Conservation (phyloP, 2,113 vertebrate species). For the Tamias sibiricus region DNA sequence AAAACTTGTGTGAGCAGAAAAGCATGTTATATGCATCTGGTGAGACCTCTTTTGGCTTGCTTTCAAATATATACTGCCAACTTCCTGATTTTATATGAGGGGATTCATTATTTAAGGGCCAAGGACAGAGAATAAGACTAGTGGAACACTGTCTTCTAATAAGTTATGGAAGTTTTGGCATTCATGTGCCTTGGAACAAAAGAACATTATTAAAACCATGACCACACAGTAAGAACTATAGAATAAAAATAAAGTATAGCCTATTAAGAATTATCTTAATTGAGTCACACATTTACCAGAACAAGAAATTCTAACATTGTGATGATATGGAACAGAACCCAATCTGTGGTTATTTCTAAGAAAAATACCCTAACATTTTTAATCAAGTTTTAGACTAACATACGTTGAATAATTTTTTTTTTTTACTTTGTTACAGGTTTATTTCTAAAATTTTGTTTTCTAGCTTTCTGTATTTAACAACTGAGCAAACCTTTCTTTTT, state of each 20-base stretch:
- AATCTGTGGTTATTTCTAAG: constrained; percentile 61
- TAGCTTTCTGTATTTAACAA: constrained; percentile 46
- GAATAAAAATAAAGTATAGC: constrained; percentile 65
- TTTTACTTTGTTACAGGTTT: not conserved
- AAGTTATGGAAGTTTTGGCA: constrained; percentile 47
- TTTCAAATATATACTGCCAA: constrained; percentile 1
- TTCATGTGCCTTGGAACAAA: constrained; percentile 50
- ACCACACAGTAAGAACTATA: constrained; percentile 54
- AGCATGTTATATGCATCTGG: not conserved
- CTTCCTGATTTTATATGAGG: constrained; percentile 34
- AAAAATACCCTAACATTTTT: constrained; percentile 53
- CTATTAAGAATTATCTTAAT: constrained; percentile 60
- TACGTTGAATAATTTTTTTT: not conserved
- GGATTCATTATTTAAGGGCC: not conserved
- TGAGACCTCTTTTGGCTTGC: constrained; percentile 18
- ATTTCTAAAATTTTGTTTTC: not conserved
- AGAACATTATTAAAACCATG: constrained; percentile 56
- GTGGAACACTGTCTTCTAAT: not conserved
- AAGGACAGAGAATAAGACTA: not conserved
- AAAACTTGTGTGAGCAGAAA: not conserved
- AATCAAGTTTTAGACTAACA: constrained; percentile 30
- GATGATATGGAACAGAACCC: constrained; percentile 44
- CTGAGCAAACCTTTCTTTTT: not conserved
- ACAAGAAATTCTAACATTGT: constrained; percentile 53
- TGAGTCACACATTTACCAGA: constrained; percentile 57